These are phyloP conservation scores for Malurus elegans DNA, from an alignment of 2,113 vertebrate genomes.

Conservation along the genomic window DNA sequence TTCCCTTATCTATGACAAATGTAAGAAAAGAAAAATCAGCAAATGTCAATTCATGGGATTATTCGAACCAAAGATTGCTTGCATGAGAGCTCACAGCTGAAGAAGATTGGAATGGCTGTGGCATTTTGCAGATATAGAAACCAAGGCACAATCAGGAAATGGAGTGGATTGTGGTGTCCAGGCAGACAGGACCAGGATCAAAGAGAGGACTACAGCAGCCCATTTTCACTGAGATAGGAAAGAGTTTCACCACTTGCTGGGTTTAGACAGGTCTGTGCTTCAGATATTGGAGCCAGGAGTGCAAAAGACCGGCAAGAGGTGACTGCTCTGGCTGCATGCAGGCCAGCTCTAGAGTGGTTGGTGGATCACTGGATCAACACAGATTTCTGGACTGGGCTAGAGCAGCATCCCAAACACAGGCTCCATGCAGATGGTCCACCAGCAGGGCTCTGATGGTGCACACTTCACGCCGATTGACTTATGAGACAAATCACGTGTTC, in stretches of 20 bases:
- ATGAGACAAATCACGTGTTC: background rate
- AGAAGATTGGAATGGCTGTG: background rate
- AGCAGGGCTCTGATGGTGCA: background rate
- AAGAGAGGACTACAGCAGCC: background rate
- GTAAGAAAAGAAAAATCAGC: background rate
- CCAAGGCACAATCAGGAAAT: background rate
- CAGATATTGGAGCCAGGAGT: background rate
- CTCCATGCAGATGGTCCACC: background rate
- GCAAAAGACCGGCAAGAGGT: background rate
- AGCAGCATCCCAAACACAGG: background rate
- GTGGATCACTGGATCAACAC: background rate
- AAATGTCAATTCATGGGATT: background rate
- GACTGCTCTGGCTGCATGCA: background rate
- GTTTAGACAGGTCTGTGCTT: background rate
- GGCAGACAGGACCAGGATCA: background rate
- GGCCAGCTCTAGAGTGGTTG: background rate
- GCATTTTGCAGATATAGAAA: background rate
- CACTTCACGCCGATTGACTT: background rate
- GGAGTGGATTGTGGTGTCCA: background rate
- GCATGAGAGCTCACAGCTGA: background rate
- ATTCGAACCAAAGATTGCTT: background rate
- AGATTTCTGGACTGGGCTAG: too few relatives aligned
- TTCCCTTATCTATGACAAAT: background rate
- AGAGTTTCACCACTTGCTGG: background rate
- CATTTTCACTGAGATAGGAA: background rate